Base-by-base conservation (phyloP, 2,113 vertebrate genomes). In the Eleginops maclovinus region DNA sequence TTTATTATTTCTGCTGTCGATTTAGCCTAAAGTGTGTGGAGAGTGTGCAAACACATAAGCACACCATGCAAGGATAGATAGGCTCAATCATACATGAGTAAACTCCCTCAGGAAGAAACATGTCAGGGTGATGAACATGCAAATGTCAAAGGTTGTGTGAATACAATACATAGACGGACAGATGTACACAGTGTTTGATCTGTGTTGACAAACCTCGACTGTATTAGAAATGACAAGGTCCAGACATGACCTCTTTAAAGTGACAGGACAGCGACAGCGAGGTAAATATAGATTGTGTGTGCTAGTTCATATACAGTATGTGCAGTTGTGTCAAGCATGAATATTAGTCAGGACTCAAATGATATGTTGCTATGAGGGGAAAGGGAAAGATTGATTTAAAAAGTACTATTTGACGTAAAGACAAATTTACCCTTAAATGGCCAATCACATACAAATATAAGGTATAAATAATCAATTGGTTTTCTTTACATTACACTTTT, bases 121-220 rank as follows among this genome's bases (percentile, higher is more conserved):
- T n/a, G 63, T 67, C 56, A 28, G 5, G 46, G 44, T 41, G 10
- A 70, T 49, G 1, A 61, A 71, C 44, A 54, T 72, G 54, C 41
- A 63, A 40, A 81, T 67, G 43, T 28, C 4, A 62, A 28, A 63
- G 43, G 53, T 54, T 47, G 47, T 36, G 58, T 60, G 64, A 22
- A 62, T 47, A 50, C 59, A 55, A 16, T 26, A 31, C n/a, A 16
- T 26, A 31, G 16, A 51, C 55, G 56, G 22, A 74, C 36, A 51
- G 26, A 72, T 51, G 64, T 50, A 55, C 14, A 47, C 26, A 56
- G n/a, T 66, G 50, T 76, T 72, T 92, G 82, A 74, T 87, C 87
- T 77, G 82, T 94, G 93, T 94, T 95, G 85, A 94, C 93, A 94
- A 95, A 95, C 92, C 93, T 95, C 94, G 91, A 79, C 79, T 89